Conservation (phyloP, 2,113 vertebrate species). For the Carassius gibelio region DNA sequence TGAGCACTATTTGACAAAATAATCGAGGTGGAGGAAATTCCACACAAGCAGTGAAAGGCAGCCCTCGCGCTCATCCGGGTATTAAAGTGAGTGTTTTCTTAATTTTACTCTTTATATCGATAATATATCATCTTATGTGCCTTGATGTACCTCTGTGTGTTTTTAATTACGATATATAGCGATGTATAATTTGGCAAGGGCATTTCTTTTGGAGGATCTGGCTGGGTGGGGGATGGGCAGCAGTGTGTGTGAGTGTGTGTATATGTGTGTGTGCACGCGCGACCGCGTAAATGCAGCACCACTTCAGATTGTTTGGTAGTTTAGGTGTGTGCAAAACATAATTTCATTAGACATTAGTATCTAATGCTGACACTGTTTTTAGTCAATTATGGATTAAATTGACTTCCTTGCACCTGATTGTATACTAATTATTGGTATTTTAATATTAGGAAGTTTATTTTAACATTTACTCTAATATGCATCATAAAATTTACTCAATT, state of each 20-base stretch:
- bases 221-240: slow-evolving; percentile 76
- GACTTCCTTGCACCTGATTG: not conserved
- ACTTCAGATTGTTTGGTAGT: slow-evolving; percentile 13
- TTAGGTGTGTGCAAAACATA: not conserved
- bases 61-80: slow-evolving; percentile 74
- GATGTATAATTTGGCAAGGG: slow-evolving; percentile 27
- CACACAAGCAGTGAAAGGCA: slow-evolving; percentile 76
- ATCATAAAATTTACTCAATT: not conserved
- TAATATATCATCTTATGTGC: not conserved
- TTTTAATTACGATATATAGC: slow-evolving; percentile 57
- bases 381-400: not conserved
- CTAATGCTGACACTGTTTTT: not conserved
- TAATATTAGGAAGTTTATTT: not conserved
- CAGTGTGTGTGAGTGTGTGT: slow-evolving; percentile 49
- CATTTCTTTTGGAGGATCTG: slow-evolving; percentile 69
- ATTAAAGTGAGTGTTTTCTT: slow-evolving; percentile 74
- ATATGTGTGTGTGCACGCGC: slow-evolving; percentile 55
- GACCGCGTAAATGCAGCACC: slow-evolving; percentile 47
- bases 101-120: slow-evolving; percentile 20
- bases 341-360: not conserved
- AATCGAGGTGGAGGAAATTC: slow-evolving; percentile 75
- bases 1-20: slow-evolving; percentile 70
- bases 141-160: not conserved
- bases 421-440: not conserved
- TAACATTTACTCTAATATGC: not conserved